These are phyloP conservation scores for Uromys caudimaculatus DNA, from an alignment of 2,797 vertebrate species.

Conservation along the genomic window DNA sequence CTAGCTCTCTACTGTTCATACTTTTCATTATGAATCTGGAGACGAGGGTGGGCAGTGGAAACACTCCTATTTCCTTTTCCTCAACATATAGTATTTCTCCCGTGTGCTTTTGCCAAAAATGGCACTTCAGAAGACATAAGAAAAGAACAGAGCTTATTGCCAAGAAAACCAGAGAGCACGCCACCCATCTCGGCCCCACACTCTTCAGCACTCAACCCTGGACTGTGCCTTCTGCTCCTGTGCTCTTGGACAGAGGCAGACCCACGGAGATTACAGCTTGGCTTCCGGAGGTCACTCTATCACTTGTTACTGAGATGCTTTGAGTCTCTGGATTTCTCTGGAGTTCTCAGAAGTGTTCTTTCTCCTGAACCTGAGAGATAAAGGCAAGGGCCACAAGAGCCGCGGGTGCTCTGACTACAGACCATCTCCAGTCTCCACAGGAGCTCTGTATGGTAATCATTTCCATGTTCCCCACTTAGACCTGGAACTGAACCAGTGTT, in stretches of 20 bases:
- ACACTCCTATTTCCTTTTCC: conserved; percentile 58
- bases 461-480: conserved; percentile 62
- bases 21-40: conserved; percentile 52
- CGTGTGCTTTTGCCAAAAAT: conserved; percentile 60
- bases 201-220: not conserved
- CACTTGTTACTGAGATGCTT: not conserved
- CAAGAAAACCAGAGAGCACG: conserved; percentile 43
- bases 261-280: not conserved
- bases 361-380: not conserved
- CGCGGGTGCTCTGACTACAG: not conserved
- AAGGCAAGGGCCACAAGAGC: not conserved
- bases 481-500: conserved; percentile 63
- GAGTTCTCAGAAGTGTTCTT: not conserved
- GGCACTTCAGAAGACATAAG: conserved; percentile 59
- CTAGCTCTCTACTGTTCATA: conserved; percentile 40
- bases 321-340: not conserved
- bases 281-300: not conserved
- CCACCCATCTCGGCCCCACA: conserved; percentile 37
- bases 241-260: not conserved
- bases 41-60: not conserved
- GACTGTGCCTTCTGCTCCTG: not conserved
- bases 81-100: conserved; percentile 72
- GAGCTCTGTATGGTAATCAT: conserved; percentile 68
- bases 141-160: conserved; percentile 29
- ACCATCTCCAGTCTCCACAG: not conserved